Percentiles rank a stretch among this genome's conserved stretches.
These are phyloP conservation scores for Papilio dardanus DNA, from an alignment of 1,140 invertebrate species.

Conservation along the genomic window DNA sequence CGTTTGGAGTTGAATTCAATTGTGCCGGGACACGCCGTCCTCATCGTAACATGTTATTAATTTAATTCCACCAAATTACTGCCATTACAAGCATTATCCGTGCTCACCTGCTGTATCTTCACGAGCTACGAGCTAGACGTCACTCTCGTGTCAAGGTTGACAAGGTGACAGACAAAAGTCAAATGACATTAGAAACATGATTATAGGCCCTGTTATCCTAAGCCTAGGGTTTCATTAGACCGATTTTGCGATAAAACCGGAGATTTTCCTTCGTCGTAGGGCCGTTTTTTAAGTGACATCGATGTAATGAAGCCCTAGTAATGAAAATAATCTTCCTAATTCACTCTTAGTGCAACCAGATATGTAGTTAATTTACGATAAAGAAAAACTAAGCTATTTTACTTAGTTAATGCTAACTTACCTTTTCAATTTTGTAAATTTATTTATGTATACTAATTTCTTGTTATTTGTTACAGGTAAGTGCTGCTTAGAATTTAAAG, in stretches of 20 bases:
- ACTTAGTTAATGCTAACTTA: too few relatives aligned
- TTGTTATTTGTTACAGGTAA: constrained; percentile 37
- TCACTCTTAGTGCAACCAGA: too few relatives aligned
- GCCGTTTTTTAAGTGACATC: too few relatives aligned
- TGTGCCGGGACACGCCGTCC: not conserved
- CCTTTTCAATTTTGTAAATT: not conserved
- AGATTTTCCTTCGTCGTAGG: too few relatives aligned
- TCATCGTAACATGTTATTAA: constrained; percentile 8
- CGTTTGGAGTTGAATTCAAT: constrained; percentile 28
- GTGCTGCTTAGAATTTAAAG: not conserved
- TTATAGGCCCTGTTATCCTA: too few relatives aligned
- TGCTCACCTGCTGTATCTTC: constrained; percentile 27
- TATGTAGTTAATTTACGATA: too few relatives aligned
- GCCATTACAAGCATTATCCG: constrained; percentile 20
- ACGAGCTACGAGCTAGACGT: constrained; percentile 15
- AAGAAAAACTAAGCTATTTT: too few relatives aligned
- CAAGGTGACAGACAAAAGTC: not conserved
- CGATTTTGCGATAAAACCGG: too few relatives aligned
- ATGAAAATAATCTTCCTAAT: too few relatives aligned
- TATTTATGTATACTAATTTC: not conserved
- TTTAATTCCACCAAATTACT: constrained; percentile 25
- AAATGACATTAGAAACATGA: not conserved
- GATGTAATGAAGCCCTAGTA: too few relatives aligned
- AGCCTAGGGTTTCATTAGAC: too few relatives aligned
- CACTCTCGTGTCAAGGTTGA: constrained; percentile 26